These are phyloP conservation scores for Sylvilagus floridanus DNA, from an alignment of 2,797 vertebrate species.

Conservation along the genomic window DNA sequence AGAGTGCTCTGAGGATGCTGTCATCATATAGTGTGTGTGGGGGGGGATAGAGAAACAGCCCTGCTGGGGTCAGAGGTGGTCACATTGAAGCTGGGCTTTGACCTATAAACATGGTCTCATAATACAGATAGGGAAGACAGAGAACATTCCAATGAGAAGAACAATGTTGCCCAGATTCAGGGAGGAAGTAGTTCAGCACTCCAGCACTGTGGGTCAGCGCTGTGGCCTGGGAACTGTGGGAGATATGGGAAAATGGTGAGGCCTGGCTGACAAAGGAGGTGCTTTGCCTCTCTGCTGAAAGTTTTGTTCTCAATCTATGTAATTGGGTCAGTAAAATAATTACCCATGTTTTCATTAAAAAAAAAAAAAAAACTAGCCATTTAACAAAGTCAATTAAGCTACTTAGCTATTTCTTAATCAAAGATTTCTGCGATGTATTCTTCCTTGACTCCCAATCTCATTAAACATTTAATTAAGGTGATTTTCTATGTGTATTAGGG, in stretches of 20 bases:
- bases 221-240: background rate
- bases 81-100: background rate
- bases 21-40: no score
- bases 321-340: background rate
- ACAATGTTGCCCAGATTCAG: background rate
- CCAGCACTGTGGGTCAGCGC: background rate
- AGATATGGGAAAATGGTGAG: background rate
- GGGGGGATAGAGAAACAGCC: no score
- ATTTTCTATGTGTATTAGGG: constrained; percentile 2
- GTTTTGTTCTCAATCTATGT: background rate
- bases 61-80: background rate
- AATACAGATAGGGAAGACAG: background rate
- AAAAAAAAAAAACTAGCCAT: background rate
- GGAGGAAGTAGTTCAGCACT: background rate
- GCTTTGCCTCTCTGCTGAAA: background rate
- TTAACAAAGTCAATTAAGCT: background rate
- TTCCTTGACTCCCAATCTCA: background rate
- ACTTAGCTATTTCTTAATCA: background rate
- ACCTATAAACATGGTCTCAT: background rate
- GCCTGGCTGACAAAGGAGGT: background rate
- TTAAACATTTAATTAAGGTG: background rate
- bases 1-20: no score
- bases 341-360: background rate
- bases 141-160: background rate
- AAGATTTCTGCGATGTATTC: background rate